Evolutionary conservation across 2,797 vertebrate species (phyloP).

Genomic region (Argya squamiceps): DNA sequence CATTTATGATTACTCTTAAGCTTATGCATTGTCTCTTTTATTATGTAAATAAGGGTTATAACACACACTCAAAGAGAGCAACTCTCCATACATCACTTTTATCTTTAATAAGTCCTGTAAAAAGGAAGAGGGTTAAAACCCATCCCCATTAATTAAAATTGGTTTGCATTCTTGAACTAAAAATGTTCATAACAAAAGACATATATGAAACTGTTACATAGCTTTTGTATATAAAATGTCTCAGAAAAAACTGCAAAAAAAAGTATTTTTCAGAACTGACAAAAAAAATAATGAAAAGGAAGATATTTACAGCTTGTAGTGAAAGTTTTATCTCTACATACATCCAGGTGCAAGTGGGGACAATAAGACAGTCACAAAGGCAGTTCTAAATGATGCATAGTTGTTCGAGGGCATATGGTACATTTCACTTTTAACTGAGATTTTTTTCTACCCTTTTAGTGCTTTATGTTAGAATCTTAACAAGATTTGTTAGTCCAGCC

Average conservation of each 20-base stretch:
- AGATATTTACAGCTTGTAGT: background rate
- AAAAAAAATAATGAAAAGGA: constrained; percentile 26
- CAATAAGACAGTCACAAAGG: constrained; percentile 16
- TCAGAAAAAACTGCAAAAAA: background rate
- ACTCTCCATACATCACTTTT: constrained; percentile 48
- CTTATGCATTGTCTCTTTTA: constrained; percentile 40
- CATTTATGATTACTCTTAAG: constrained; percentile 53
- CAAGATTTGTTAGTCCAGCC: constrained; percentile 56
- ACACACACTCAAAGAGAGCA: background rate
- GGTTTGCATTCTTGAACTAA: constrained; percentile 19
- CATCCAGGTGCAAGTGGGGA: background rate
- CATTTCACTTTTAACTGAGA: constrained; percentile 50
- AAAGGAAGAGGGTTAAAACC: constrained; percentile 52
- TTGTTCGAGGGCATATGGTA: constrained; percentile 25
- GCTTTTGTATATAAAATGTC: constrained; percentile 19
- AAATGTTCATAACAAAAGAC: constrained; percentile 19
- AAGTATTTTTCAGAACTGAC: background rate
- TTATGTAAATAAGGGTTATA: constrained; percentile 48
- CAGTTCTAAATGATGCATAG: background rate
- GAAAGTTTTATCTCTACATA: constrained; percentile 34
- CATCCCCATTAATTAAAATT: constrained; percentile 51
- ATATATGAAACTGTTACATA: background rate
- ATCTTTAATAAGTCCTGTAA: constrained; percentile 52
- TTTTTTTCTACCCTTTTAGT: constrained; percentile 31
- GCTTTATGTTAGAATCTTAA: constrained; percentile 46